Conservation (phyloP, 2,888 invertebrate species). For the Biston betularia region DNA sequence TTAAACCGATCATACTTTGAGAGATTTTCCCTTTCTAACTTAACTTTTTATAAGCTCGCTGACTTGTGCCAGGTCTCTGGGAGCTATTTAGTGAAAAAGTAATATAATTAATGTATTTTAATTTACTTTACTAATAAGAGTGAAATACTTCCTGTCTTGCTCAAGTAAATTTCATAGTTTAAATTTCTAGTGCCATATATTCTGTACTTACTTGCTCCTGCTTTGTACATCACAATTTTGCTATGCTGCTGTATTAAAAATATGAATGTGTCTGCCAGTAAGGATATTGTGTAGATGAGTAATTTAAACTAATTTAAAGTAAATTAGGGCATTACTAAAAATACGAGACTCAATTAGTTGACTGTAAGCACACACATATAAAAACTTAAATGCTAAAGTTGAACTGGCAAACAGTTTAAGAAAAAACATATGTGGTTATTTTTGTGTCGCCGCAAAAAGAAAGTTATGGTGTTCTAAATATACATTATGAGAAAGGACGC, state of each 20-base stretch:
- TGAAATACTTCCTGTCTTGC: slow-evolving; percentile 52
- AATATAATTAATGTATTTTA: no score
- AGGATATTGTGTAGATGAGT: slow-evolving; percentile 25
- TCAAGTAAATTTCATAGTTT: slow-evolving; percentile 56
- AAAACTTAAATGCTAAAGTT: slow-evolving; percentile 1
- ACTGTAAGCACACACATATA: neutral
- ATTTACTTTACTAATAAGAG: no score
- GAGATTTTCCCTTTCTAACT: no score
- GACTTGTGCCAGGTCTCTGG: no score
- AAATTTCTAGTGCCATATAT: slow-evolving; percentile 74
- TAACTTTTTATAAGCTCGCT: no score
- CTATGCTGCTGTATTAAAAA: slow-evolving; percentile 17
- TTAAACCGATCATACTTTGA: no score
- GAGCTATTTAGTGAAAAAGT: no score
- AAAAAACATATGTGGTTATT: neutral
- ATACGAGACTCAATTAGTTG: no score
- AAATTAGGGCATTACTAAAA: no score
- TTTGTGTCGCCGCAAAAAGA: neutral
- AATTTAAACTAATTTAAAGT: slow-evolving; percentile 6
- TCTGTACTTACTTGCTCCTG: slow-evolving; percentile 62
- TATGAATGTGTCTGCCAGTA: slow-evolving; percentile 20
- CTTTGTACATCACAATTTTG: slow-evolving; percentile 52
- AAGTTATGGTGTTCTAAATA: neutral
- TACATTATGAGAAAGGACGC: neutral
- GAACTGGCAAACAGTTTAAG: neutral